These are phyloP conservation scores for Leptopterna dolabrata DNA, from an alignment of 2,888 invertebrate species.

Conservation along the genomic window DNA sequence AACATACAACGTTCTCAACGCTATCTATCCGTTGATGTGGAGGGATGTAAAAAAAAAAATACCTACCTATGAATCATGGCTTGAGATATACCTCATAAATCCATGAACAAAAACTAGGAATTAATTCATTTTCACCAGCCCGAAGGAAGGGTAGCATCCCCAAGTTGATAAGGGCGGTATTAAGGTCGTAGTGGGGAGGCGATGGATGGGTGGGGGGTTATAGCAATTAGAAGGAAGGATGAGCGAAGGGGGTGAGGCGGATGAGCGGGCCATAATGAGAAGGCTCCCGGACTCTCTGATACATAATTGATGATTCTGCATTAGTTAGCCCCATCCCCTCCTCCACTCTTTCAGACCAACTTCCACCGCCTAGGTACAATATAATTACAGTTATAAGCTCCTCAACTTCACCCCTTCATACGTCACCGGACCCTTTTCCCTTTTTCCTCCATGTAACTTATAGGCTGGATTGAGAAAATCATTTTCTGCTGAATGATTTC, in stretches of 20 bases:
- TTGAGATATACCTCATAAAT: background rate
- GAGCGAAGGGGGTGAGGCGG: background rate
- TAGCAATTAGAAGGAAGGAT: background rate
- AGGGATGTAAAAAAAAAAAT: too few species aligned
- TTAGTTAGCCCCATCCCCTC: background rate
- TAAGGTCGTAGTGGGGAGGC: background rate
- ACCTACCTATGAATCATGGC: too few species aligned
- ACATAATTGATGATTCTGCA: conserved; percentile 48
- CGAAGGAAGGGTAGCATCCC: background rate
- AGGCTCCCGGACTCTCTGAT: conserved; percentile 23
- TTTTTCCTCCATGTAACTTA: background rate
- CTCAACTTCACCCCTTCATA: conserved; percentile 33
- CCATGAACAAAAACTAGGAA: background rate
- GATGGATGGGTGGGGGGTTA: background rate
- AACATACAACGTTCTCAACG: too few species aligned
- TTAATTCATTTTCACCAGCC: background rate
- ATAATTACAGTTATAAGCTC: conserved; percentile 52
- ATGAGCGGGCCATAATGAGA: conserved; percentile 45
- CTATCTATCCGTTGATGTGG: too few species aligned
- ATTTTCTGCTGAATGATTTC: background rate
- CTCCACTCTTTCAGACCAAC: background rate
- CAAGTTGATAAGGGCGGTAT: background rate
- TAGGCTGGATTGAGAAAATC: too few species aligned
- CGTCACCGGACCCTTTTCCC: background rate
- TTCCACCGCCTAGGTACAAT: conserved; percentile 32